phyloP scores from a whole-genome alignment of 2,113 vertebrate genomes.

The Ginglymostoma cirratum region DNA sequence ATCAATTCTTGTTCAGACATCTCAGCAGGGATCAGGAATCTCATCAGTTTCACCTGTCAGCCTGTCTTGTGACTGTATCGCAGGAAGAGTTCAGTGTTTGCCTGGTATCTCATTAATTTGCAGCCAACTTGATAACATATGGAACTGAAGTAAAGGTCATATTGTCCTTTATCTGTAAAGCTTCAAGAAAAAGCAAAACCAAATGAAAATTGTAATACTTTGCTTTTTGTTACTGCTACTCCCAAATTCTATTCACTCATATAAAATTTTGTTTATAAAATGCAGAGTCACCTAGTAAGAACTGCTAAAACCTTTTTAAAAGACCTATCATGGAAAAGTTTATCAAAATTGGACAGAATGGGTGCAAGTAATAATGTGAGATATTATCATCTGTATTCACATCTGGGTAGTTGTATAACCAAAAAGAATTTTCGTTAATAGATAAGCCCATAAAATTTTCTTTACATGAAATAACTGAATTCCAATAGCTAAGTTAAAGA shows the following conservation, averaged over 20 bases:
- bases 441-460: background rate
- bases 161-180: background rate
- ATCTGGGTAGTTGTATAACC: background rate
- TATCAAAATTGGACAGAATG: background rate
- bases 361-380: background rate
- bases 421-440: background rate
- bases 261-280: background rate
- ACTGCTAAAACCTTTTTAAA: background rate
- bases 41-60: background rate
- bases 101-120: background rate
- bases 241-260: background rate
- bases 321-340: background rate
- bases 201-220: background rate
- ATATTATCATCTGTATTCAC: background rate
- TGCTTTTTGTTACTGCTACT: background rate
- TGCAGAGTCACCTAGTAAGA: background rate
- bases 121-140: background rate
- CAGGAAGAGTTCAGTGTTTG: background rate
- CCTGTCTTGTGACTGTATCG: too few species aligned
- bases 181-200: background rate
- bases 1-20: background rate
- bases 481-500: background rate
- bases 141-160: background rate
- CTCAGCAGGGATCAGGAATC: background rate
- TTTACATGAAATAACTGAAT: background rate